Base-by-base conservation (phyloP, 2,113 vertebrate species). In the Anarrhichthys ocellatus region DNA sequence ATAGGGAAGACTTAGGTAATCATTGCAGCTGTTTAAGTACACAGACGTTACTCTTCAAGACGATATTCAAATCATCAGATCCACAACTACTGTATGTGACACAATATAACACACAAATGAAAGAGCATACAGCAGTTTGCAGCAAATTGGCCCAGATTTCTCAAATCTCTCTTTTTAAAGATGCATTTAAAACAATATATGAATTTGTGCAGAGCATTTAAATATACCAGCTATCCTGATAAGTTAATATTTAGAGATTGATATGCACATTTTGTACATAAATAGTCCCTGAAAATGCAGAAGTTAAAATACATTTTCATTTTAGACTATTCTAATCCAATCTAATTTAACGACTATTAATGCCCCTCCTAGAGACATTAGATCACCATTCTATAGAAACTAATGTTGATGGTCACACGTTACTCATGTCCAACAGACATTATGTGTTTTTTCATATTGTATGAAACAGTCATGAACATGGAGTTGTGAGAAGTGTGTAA, bases 401-500 rank as follows among this genome's bases (percentile, higher is more conserved):
- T 3, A 27, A 32, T 66, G 29, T 20, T 44, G 44, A 63, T 42
- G 52, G 36, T 27, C 59, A 61, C 59, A 71, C 64, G 65, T 78
- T 67, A n/a, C 61, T 76, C 27, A 68, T 36, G 27, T 65, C 64
- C 34, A 42, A 40, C 18, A 58, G 15, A 48, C 13, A 56, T 42
- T 6, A 58, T 68, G 20, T 58, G 61, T 27, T 58, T 76, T 76
- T 56, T 59, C 0, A 34, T 65, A 52, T 52, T 36, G 40, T 42
- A 40, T 76, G 24, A 65, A 87, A 68, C 42, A 13, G 63, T 56
- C 64, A 38, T 73, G 22, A 78, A 85, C 72, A 79, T 76, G 38
- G 20, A 78, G 71, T 65, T 72, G 72, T 87, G 87, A 50, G 54
- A 88, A 85, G 67, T 81, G 83, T 80, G 85, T 81, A 81, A 89